Percentiles rank a stretch among this genome's conserved stretches.
Evolutionary conservation across 2,888 invertebrate species (phyloP).

Genomic region (Lycocerus yunnanus): DNA sequence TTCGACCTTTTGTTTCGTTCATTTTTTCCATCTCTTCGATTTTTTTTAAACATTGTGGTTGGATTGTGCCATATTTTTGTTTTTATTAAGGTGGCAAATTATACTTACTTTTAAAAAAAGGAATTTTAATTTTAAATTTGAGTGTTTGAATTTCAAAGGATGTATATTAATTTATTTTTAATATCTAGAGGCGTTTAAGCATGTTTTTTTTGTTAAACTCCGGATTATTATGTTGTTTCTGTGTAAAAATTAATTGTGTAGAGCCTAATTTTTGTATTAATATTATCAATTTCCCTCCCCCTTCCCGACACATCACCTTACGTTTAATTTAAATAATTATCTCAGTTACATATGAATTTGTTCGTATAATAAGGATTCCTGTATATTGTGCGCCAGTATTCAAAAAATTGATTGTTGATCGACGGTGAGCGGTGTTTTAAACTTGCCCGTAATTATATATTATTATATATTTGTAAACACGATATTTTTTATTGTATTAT

Average conservation of each 20-base stretch:
- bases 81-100: background rate
- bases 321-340: constrained; percentile 6
- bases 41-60: background rate
- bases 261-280: background rate
- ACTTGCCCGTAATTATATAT: background rate
- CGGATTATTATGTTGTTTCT: background rate
- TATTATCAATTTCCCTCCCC: too few relatives aligned
- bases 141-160: background rate
- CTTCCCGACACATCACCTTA: background rate
- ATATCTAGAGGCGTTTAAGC: background rate
- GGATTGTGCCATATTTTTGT: constrained; percentile 1
- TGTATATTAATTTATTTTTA: background rate
- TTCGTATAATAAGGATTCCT: constrained; percentile 21
- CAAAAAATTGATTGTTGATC: constrained; percentile 34
- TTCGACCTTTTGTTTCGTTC: background rate
- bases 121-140: background rate
- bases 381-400: constrained; percentile 42
- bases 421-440: constrained; percentile 14
- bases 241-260: background rate
- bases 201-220: background rate
- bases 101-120: background rate
- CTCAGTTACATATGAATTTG: constrained; percentile 29
- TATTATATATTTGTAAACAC: background rate
- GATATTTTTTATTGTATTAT: constrained; percentile 9
- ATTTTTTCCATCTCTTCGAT: background rate